These are phyloP conservation scores for Megatriorchis doriae DNA, from an alignment of 2,113 vertebrate genomes.

Conservation along the genomic window DNA sequence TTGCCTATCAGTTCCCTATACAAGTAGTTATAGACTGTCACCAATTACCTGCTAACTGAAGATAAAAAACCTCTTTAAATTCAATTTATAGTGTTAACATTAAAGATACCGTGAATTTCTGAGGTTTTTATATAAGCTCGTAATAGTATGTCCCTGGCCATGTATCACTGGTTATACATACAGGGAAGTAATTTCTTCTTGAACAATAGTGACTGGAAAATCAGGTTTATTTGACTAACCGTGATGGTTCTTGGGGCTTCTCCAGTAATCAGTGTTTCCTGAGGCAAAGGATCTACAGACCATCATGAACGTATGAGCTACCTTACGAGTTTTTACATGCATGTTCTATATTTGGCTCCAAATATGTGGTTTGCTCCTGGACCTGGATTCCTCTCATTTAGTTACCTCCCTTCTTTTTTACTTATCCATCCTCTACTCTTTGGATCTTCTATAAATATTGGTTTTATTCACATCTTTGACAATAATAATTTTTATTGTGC, in stretches of 20 bases:
- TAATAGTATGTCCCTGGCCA: neutral
- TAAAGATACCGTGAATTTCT: neutral
- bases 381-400: neutral
- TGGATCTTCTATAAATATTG: neutral
- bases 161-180: neutral
- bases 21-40: neutral
- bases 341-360: neutral
- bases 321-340: neutral
- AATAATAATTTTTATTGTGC: neutral
- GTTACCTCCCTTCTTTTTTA: neutral
- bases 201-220: neutral
- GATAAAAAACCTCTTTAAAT: neutral
- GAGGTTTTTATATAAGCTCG: neutral
- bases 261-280: neutral
- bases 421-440: neutral
- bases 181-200: neutral
- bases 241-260: neutral
- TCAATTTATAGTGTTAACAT: neutral
- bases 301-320: neutral
- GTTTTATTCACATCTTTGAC: neutral
- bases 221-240: neutral
- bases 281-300: neutral
- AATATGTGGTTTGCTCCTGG: neutral
- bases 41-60: neutral
- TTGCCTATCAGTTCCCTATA: neutral